Evolutionary conservation across 2,888 invertebrate genomes (phyloP), one percentile per base, ranked within the genome.

Genomic region (Melolontha melolontha): DNA sequence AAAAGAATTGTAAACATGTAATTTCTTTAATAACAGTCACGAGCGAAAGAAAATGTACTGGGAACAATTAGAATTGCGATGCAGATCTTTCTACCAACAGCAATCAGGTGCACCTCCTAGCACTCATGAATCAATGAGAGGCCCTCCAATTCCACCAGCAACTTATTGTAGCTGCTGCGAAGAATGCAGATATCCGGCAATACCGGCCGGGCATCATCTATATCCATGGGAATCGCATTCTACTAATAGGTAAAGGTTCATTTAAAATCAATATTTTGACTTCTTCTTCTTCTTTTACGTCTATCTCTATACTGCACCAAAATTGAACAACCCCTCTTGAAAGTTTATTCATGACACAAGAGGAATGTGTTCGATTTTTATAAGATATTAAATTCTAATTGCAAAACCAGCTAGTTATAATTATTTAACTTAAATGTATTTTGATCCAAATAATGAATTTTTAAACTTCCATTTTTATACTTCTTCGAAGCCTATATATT

Each of bases 41-140:
- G 96, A 96, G 83, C 91, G 94, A 71, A 96, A 96, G 85, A 96
- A 95, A 84, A 95, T 94, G 92, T 96, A 96, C 82, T 96, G 96
- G 95, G 95, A 95, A 77, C 95, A 96, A 84, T 79, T 96, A 81
- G 95, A 95, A 80, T 82, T 95, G 63, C 86, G 94, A 66, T 93
- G 95, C 80, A 86, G 95, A 70, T 92, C 94, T 0, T 82, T 95
- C 67, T 94, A 94, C 77, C 86, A 88, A 47, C 87, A 88, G 75
- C 87, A 86, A 39, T 75, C 75, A 12, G 83, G 73, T 10, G 78
- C 80, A 4, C 76, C 81, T 12, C 62, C 72, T 17, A 83, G 82
- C 70, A 79, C 79, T 14, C 82, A 82, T 55, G 81, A 83, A 34
- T 83, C 84, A 1, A 76, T 83, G 47, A 75, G 83, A 71, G 85